Conservation (phyloP, 2,113 vertebrate species). For the Ailuropoda melanoleuca region DNA sequence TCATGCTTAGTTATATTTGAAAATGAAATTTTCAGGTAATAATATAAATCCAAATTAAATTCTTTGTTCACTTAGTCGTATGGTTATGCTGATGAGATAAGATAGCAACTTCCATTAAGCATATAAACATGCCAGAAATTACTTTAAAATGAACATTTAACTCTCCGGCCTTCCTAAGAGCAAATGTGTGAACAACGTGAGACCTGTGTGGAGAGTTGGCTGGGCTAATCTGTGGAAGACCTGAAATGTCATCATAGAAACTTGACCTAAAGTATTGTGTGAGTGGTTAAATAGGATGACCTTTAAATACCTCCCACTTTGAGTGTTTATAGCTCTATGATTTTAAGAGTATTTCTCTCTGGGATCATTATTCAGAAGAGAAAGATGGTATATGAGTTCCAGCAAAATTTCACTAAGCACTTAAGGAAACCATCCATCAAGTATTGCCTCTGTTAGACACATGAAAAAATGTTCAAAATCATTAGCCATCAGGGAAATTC, state of each 20-base stretch:
- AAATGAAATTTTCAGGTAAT: not conserved
- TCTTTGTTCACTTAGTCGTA: not conserved
- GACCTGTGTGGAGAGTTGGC: not conserved
- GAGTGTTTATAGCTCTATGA: constrained; percentile 36
- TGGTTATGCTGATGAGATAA: not conserved
- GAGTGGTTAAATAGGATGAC: constrained; percentile 29
- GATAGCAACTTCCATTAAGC: not conserved
- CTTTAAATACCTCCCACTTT: constrained; percentile 60
- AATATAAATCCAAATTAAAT: not conserved
- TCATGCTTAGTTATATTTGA: not conserved
- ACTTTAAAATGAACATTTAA: not conserved
- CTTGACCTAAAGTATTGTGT: not conserved
- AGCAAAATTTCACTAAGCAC: constrained; percentile 37
- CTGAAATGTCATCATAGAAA: constrained; percentile 20
- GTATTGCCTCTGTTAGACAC: not conserved
- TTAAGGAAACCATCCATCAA: constrained; percentile 15
- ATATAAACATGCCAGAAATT: not conserved
- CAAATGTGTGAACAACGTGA: not conserved
- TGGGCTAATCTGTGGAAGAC: not conserved
- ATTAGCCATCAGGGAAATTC: too few relatives aligned
- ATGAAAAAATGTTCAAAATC: too few relatives aligned
- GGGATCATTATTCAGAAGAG: constrained; percentile 55
- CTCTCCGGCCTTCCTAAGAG: not conserved
- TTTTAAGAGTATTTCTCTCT: constrained; percentile 38
- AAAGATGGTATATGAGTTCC: not conserved